phyloP scores from a whole-genome alignment of 2,797 vertebrate genomes.

The Danionella dracula region DNA sequence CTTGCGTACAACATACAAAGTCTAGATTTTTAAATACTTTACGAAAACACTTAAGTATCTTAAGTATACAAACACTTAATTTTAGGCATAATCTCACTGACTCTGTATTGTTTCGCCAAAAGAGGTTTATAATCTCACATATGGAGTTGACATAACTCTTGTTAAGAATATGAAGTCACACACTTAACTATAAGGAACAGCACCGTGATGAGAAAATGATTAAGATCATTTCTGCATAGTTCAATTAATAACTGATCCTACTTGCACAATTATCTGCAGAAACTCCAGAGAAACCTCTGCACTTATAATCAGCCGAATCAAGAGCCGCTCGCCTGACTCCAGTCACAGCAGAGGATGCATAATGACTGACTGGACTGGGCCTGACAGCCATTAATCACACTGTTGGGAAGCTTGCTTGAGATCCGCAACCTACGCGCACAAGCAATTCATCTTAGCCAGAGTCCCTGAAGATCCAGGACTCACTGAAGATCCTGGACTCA shows the following conservation, averaged over 20 bases:
- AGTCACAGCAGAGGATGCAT: slow-evolving; percentile 48
- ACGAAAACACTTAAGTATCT: too few species aligned
- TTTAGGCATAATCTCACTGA: too few species aligned
- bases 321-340: slow-evolving; percentile 25
- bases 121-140: too few species aligned
- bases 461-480: slow-evolving; percentile 25
- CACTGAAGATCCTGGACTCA: slow-evolving; percentile 41
- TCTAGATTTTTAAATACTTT: too few species aligned
- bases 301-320: neutral
- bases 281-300: neutral
- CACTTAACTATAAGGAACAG: too few species aligned
- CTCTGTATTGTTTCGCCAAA: too few species aligned
- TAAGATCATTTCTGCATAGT: too few species aligned
- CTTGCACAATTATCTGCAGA: neutral
- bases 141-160: too few species aligned
- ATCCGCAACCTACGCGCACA: slow-evolving; percentile 58
- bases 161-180: too few species aligned
- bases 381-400: slow-evolving; percentile 77
- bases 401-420: slow-evolving; percentile 54
- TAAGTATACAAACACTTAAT: too few species aligned
- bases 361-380: slow-evolving; percentile 64
- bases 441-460: slow-evolving; percentile 73
- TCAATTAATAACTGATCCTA: neutral
- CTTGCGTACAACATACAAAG: too few species aligned
- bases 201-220: too few species aligned